Evolutionary conservation across 2,888 invertebrate species (phyloP).

Genomic region (Odontothrips loti): DNA sequence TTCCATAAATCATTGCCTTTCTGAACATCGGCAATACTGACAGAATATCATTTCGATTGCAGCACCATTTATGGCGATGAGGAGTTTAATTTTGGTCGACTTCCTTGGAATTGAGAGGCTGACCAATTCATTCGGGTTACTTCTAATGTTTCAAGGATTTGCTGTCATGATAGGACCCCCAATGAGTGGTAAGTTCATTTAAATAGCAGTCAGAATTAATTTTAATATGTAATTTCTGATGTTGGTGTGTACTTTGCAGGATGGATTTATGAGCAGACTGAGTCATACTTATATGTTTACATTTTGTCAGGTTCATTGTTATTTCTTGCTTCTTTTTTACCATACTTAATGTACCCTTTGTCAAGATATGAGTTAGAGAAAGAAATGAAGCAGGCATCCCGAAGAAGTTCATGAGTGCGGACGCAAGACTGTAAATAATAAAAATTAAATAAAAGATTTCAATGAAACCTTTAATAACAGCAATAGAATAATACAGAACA

Average conservation of each 20-base stretch:
- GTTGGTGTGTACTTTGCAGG: not conserved
- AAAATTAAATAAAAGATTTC: not conserved
- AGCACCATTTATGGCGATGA: constrained; percentile 33
- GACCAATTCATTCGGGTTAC: constrained; percentile 33
- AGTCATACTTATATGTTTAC: not conserved
- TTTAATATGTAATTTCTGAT: not conserved
- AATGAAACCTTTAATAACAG: not conserved
- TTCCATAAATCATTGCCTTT: too few species aligned
- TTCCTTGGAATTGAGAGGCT: constrained; percentile 33
- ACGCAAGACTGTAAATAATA: not conserved
- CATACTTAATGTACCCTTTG: constrained; percentile 4
- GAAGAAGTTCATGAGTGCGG: not conserved
- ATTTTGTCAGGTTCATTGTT: not conserved
- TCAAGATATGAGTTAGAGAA: not conserved
- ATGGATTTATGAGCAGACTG: not conserved
- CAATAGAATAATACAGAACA: not conserved
- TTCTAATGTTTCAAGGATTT: constrained; percentile 33
- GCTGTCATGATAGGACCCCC: constrained; percentile 32
- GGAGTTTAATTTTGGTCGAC: constrained; percentile 34
- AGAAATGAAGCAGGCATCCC: not conserved
- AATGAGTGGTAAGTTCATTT: constrained; percentile 31
- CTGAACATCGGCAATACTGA: not conserved
- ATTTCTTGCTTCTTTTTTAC: not conserved
- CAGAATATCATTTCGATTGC: constrained; percentile 27
- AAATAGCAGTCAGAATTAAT: not conserved